Evolutionary conservation across 2,888 invertebrate genomes (phyloP).

Genomic region (Volucella bombylans): DNA sequence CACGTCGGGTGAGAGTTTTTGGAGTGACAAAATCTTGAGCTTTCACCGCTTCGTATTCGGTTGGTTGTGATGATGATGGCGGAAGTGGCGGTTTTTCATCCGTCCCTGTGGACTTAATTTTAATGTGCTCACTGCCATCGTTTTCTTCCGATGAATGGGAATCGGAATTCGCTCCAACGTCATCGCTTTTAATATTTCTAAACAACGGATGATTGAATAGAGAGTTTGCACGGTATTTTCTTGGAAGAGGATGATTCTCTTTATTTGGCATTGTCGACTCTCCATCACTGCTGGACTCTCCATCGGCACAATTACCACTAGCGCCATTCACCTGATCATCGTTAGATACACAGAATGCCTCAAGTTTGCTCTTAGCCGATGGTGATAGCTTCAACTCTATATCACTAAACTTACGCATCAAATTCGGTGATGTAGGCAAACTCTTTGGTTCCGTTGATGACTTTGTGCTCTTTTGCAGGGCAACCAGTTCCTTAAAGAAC

Average conservation of each 20-base stretch:
- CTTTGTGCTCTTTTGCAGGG: conserved; percentile 78
- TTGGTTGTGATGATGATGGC: conserved; percentile 75
- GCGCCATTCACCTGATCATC: conserved; percentile 77
- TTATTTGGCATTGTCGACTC: conserved; percentile 69
- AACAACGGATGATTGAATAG: conserved; percentile 85
- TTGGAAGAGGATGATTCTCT: conserved; percentile 71
- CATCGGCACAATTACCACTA: conserved; percentile 81
- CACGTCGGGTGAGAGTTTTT: conserved; percentile 86
- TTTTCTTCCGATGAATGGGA: conserved; percentile 77
- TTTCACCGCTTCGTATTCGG: conserved; percentile 78
- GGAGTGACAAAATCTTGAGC: conserved; percentile 76
- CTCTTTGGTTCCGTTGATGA: conserved; percentile 82
- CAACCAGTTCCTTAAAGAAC: conserved; percentile 82
- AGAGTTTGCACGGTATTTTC: conserved; percentile 84
- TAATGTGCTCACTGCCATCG: conserved; percentile 72
- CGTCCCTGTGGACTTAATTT: conserved; percentile 55
- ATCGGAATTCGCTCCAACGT: conserved; percentile 77
- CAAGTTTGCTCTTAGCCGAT: conserved; percentile 64
- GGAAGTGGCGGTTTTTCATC: conserved; percentile 70
- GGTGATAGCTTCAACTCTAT: conserved; percentile 79
- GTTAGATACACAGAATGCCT: conserved; percentile 75
- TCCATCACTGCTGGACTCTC: conserved; percentile 81
- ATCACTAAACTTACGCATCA: conserved; percentile 81
- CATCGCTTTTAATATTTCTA: conserved; percentile 76
- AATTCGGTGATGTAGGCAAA: conserved; percentile 84